Percentiles rank a stretch among this genome's conserved stretches.
These are phyloP conservation scores for Sinhomidia bicolor DNA, from an alignment of 2,888 invertebrate genomes.

Conservation along the genomic window DNA sequence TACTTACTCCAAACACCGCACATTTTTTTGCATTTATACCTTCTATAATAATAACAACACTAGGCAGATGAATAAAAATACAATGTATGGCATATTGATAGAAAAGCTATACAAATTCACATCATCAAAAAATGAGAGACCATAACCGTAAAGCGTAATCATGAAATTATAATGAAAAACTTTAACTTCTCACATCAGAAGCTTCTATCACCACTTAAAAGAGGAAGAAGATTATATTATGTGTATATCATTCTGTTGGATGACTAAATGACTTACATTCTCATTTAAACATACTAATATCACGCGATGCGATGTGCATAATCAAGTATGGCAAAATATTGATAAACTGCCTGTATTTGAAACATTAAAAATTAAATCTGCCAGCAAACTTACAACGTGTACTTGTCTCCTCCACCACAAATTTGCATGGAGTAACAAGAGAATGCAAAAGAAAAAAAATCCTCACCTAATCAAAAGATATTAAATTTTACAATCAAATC, in stretches of 20 bases:
- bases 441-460: conserved; percentile 1
- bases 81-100: neutral
- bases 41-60: neutral
- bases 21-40: neutral
- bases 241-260: too few relatives aligned
- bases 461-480: conserved; percentile 55
- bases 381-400: neutral
- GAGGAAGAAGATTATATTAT: neutral
- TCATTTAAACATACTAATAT: neutral
- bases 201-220: neutral
- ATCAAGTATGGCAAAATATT: neutral
- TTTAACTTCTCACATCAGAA: neutral
- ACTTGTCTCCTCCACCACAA: too few relatives aligned
- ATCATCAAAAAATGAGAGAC: neutral
- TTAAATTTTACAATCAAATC: conserved; percentile 62
- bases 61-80: too few relatives aligned
- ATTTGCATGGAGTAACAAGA: too few relatives aligned
- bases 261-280: neutral
- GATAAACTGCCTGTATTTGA: neutral
- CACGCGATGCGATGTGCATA: neutral
- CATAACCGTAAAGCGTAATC: neutral
- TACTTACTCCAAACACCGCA: neutral
- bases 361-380: neutral
- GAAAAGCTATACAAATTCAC: neutral
- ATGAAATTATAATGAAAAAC: neutral